Evolutionary conservation across 2,797 vertebrate species (phyloP), one percentile per base, ranked within the genome.

Genomic region (Pelobates cultripes): DNA sequence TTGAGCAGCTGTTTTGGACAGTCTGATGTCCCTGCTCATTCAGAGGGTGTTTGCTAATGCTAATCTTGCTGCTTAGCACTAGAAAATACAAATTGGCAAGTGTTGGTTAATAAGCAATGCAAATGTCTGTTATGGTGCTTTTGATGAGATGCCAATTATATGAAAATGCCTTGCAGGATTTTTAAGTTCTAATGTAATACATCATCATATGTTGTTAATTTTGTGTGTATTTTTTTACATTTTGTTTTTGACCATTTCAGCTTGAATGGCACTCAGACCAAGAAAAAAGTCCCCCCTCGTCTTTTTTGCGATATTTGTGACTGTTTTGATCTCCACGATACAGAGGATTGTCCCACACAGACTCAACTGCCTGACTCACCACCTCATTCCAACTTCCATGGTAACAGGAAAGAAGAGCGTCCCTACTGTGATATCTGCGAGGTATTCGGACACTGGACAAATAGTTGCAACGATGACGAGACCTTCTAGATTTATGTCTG

Each of bases 231-330:
- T 1, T 28, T 28, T 28, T 28, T 28, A 28, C 28, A 28, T 51
- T 51, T 51, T 10, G 2, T 28, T 1, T 51, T 51, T 51, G 5
- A 51, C 10, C 42, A 0, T 79, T 75, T 45, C 17, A 84, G 82
- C 47, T 71, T 79, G 47, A 84, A 79, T 67, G 77, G 82, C 72
- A 79, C 82, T 0, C 87, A 91, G 71, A 88, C 91, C 0, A 97
- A 95, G 79, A 98, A 96, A 92, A 98, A 97, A 81, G 81, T 86
- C 0, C 88, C 92, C 0, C 97, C 96, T 0, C 97, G 97, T 2
- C 95, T 98, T 2, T 99, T 98, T 95, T 99, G 98, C n/a, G 97
- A 99, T 87, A 98, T 99, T 88, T 99, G 98, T 67, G 98, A 98
- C 93, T 96, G 96, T 92, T 99, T 99, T 1, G 97, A 99, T 83